Base-by-base conservation (phyloP, 1,140 invertebrate genomes). In the Eueides isabella region DNA sequence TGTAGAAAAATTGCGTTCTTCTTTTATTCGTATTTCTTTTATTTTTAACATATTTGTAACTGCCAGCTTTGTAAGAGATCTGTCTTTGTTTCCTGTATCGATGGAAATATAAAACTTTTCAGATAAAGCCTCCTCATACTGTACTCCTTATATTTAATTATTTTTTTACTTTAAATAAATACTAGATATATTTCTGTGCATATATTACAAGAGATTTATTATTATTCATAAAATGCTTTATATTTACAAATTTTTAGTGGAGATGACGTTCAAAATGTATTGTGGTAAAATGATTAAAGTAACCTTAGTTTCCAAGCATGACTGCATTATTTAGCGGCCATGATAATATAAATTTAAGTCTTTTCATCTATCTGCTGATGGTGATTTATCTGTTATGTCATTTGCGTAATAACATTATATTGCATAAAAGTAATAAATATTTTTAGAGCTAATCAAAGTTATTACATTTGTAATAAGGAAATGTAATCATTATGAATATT, bases 391-490 rank as follows among this genome's bases (percentile, higher is more conserved):
- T 41, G 48, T 76, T 76, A 76, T 67, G 64, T 75, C 63, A 75
- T 38, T 61, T 44, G 61, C 64, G 65, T 67, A 38, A 67, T 11
- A 23, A 55, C 70, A 72, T 72, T 67, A 67, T 19, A 44, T 76
- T 72, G 66, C 70, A 68, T 62, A 72, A 68, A 76, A 44, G 35
- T 63, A 38, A 71, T 75, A 71, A 67, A 73, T 67, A 67, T 62
- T 64, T 67, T 71, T 71, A 67, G 63, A 61, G 61, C 68, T 71
- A 73, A 75, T 71, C 64, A 29, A 65, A 67, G 28, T 66, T 65
- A 71, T 67, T 67, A 73, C 65, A 66, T 67, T 61, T 62, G 64
- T 67, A 62, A 67, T 67, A 72, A 72, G 65, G 71, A 67, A 73
- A 33, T 72, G 30, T 67, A 73, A 67, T 73, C 65, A 73, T 66